These are phyloP conservation scores for Pedicia rivosa DNA, from an alignment of 2,888 invertebrate genomes.

Conservation along the genomic window DNA sequence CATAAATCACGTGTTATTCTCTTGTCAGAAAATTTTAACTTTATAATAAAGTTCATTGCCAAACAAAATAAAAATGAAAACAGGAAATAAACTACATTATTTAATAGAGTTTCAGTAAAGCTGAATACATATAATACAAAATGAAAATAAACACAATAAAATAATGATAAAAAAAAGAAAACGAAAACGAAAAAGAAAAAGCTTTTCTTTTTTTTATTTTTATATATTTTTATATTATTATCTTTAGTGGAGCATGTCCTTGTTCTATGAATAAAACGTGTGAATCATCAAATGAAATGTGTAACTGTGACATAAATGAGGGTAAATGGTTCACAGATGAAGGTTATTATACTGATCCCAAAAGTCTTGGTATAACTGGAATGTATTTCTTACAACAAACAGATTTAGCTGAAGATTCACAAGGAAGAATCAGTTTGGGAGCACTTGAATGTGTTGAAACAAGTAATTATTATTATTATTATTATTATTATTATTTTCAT, in stretches of 20 bases:
- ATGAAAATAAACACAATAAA: no score
- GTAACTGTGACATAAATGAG: conserved; percentile 81
- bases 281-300: conserved; percentile 63
- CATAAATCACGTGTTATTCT: no score
- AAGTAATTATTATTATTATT: conserved; percentile 59
- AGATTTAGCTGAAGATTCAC: conserved; percentile 64
- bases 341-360: conserved; percentile 63
- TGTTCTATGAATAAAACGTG: conserved; percentile 68
- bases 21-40: no score
- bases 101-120: no score
- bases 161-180: conserved; percentile 3
- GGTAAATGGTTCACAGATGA: conserved; percentile 82
- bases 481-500: conserved; percentile 10
- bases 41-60: no score
- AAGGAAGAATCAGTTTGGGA: conserved; percentile 75
- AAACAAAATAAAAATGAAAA: no score
- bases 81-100: no score
- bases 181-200: no score
- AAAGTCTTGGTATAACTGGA: conserved; percentile 75
- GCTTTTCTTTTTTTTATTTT: no score
- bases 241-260: conserved; percentile 57
- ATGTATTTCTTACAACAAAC: conserved; percentile 82
- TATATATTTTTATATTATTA: conserved; percentile 13
- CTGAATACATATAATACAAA: no score
- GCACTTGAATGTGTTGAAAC: conserved; percentile 90